Evolutionary conservation across 2,888 invertebrate genomes (phyloP).

Genomic region (Ephialtes manifestator): DNA sequence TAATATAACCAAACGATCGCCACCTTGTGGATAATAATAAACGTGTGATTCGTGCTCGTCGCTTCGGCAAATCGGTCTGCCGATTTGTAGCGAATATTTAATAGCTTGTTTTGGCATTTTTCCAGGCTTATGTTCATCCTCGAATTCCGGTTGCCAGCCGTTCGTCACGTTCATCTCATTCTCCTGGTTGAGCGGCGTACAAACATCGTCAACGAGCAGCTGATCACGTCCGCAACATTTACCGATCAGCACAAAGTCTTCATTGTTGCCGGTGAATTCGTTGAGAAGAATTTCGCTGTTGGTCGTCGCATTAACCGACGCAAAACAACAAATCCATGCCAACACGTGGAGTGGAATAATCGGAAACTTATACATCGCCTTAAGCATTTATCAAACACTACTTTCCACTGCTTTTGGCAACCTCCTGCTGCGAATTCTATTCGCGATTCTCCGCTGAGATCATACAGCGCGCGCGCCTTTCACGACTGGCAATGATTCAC

Average conservation of each 20-base stretch:
- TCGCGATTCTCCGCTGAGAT: background rate
- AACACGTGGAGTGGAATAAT: conserved; percentile 35
- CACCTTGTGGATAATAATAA: conserved; percentile 78
- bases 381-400: background rate
- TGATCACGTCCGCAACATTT: conserved; percentile 93
- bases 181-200: conserved; percentile 88
- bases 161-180: conserved; percentile 83
- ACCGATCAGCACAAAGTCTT: conserved; percentile 88
- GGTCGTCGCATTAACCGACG: conserved; percentile 59
- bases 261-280: conserved; percentile 49
- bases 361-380: conserved; percentile 50
- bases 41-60: conserved; percentile 83
- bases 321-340: conserved; percentile 23
- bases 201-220: conserved; percentile 90
- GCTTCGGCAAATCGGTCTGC: conserved; percentile 79
- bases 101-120: conserved; percentile 26
- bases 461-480: background rate
- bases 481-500: background rate
- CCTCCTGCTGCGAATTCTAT: background rate
- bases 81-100: conserved; percentile 79
- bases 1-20: conserved; percentile 87
- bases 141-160: conserved; percentile 81
- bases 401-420: background rate
- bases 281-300: conserved; percentile 55
- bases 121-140: conserved; percentile 64